phyloP scores from a whole-genome alignment of 1,140 invertebrate genomes.

The Drosophila gunungcola region DNA sequence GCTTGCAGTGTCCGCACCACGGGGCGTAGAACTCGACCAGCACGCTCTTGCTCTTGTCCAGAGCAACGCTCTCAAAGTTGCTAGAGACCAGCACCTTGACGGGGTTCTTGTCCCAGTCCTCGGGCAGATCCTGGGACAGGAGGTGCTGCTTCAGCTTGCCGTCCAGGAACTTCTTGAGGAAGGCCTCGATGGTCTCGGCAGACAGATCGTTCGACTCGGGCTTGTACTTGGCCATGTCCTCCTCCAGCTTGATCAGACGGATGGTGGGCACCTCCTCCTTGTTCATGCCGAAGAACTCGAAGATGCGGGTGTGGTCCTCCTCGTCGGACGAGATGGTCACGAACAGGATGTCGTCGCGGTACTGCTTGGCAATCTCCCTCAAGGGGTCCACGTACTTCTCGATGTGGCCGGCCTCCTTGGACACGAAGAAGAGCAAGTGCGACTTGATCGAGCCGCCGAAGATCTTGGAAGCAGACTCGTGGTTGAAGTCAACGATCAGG shows the following conservation, averaged over 20 bases:
- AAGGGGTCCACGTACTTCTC: slow-evolving; percentile 91
- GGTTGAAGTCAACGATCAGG: slow-evolving; percentile 98
- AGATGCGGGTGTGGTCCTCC: slow-evolving; percentile 97
- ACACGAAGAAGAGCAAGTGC: slow-evolving; percentile 97
- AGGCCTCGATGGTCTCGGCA: slow-evolving; percentile 91
- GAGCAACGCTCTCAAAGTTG: slow-evolving; percentile 98
- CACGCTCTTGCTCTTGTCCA: slow-evolving; percentile 95
- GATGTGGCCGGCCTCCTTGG: slow-evolving; percentile 93
- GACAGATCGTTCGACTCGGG: slow-evolving; percentile 92
- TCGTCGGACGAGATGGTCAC: slow-evolving; percentile 98
- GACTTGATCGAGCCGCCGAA: slow-evolving; percentile 99
- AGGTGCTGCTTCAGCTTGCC: slow-evolving; percentile 98
- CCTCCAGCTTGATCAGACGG: slow-evolving; percentile 96
- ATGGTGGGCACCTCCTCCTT: slow-evolving; percentile 96
- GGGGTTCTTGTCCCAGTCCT: slow-evolving; percentile 98
- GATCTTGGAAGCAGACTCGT: slow-evolving; percentile 97
- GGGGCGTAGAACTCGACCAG: slow-evolving; percentile 99
- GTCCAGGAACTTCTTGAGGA: slow-evolving; percentile 94
- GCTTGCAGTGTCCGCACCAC: slow-evolving; percentile 99
- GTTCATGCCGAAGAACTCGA: slow-evolving; percentile 99
- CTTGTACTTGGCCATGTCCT: slow-evolving; percentile 99
- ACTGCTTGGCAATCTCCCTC: slow-evolving; percentile 93
- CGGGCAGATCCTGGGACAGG: slow-evolving; percentile 96
- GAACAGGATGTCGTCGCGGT: slow-evolving; percentile 96
- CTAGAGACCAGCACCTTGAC: slow-evolving; percentile 97